Evolutionary conservation across 2,113 vertebrate genomes (phyloP).

Genomic region (Aegotheles bennettii): DNA sequence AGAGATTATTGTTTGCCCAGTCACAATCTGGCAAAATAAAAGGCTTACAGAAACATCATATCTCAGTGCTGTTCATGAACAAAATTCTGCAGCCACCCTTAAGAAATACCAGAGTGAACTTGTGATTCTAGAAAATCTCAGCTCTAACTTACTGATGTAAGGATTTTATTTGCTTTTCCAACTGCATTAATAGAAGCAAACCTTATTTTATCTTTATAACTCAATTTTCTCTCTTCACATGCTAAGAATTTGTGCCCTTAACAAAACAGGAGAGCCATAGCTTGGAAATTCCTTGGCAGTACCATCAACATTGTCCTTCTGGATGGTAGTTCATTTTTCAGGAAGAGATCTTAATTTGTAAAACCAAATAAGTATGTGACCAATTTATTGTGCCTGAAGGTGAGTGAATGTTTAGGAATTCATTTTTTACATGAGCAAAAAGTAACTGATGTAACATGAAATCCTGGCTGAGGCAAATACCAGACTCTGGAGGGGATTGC

Average conservation of each 20-base stretch:
- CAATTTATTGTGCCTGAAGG: background rate
- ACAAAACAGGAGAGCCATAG: background rate
- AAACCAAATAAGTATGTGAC: background rate
- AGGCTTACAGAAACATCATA: background rate
- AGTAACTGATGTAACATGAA: background rate
- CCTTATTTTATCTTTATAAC: background rate
- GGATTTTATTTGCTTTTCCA: conserved; percentile 8
- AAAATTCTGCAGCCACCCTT: background rate
- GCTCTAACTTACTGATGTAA: background rate
- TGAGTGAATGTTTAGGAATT: background rate
- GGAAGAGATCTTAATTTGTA: background rate
- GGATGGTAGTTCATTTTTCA: background rate
- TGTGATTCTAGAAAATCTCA: background rate
- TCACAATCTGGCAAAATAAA: conserved; percentile 16
- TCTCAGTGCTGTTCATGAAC: background rate
- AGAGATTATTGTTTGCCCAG: conserved; percentile 23
- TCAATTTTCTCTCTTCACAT: background rate
- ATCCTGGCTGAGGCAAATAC: background rate
- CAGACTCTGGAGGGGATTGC: background rate
- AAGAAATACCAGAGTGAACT: background rate
- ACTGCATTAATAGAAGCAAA: background rate
- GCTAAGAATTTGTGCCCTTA: background rate
- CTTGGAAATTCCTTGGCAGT: background rate
- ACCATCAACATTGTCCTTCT: background rate
- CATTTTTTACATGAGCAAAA: background rate